A percentile compares a stretch with the other conserved stretches of the same genome.
These are phyloP conservation scores for Phania funesta DNA, from an alignment of 2,888 invertebrate genomes.

Conservation along the genomic window DNA sequence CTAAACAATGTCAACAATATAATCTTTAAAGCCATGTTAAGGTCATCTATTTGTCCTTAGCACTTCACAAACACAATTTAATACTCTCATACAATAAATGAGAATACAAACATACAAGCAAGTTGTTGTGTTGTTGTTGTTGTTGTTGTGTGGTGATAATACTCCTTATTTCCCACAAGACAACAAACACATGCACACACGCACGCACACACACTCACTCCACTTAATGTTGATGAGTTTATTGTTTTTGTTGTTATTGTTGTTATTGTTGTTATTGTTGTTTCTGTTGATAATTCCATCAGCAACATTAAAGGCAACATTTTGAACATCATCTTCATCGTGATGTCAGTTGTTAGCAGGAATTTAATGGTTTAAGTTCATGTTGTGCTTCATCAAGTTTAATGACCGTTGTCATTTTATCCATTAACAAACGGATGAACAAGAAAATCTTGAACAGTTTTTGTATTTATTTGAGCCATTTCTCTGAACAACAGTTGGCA, in stretches of 20 bases:
- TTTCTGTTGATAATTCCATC: not conserved
- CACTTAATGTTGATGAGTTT: not conserved
- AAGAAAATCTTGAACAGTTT: slow-evolving; percentile 37
- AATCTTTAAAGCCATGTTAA: slow-evolving; percentile 60
- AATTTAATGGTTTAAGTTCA: slow-evolving; percentile 61
- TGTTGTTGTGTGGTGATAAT: too few relatives aligned
- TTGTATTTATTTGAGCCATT: slow-evolving; percentile 1
- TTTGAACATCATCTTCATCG: not conserved
- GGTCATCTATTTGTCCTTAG: slow-evolving; percentile 55
- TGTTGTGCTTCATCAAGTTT: slow-evolving; percentile 62
- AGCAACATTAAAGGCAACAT: not conserved
- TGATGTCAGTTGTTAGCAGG: not conserved
- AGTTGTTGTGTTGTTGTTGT: slow-evolving; percentile 56
- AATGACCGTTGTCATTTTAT: slow-evolving; percentile 63
- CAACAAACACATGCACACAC: slow-evolving; percentile 2
- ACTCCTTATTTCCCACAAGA: slow-evolving; percentile 10
- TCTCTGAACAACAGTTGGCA: slow-evolving; percentile 31
- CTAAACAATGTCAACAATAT: slow-evolving; percentile 63
- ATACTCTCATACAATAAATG: slow-evolving; percentile 12
- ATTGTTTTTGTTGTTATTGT: not conserved
- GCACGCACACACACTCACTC: not conserved
- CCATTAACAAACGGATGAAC: slow-evolving; percentile 62
- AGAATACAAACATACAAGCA: slow-evolving; percentile 28
- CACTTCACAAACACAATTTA: slow-evolving; percentile 47
- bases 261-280: not conserved